Conservation (phyloP, 1,140 invertebrate genomes). For the Sogatella furcifera region DNA sequence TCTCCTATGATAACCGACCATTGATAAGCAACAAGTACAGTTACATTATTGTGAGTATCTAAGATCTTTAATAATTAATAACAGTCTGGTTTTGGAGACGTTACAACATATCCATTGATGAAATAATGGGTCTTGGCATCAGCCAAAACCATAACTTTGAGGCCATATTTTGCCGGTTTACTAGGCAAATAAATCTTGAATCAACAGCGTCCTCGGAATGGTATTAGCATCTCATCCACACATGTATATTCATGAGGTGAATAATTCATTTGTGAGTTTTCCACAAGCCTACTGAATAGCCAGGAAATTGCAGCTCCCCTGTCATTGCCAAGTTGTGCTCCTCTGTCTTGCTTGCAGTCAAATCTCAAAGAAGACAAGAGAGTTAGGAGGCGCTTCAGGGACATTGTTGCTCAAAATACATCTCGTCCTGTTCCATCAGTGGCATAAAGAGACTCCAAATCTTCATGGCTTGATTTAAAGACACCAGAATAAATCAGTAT, state of each 20-base stretch:
- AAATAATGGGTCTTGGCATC: slow-evolving; percentile 11
- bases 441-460: slow-evolving; percentile 21
- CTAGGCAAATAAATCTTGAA: slow-evolving; percentile 32
- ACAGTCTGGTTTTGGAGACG: too few relatives aligned
- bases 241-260: slow-evolving; percentile 10
- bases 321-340: background rate
- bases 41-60: too few relatives aligned
- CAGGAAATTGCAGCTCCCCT: slow-evolving; percentile 6
- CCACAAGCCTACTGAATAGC: slow-evolving; percentile 29
- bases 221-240: slow-evolving; percentile 28
- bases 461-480: slow-evolving; percentile 23
- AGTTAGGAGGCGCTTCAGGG: slow-evolving; percentile 21
- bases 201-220: slow-evolving; percentile 29
- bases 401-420: slow-evolving; percentile 24
- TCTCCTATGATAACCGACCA: too few relatives aligned
- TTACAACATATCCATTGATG: slow-evolving; percentile 14
- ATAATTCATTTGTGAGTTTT: slow-evolving; percentile 21
- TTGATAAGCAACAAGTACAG: too few relatives aligned
- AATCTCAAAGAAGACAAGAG: slow-evolving; percentile 24
- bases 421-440: slow-evolving; percentile 24
- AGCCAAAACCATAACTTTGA: slow-evolving; percentile 13
- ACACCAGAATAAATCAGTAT: slow-evolving; percentile 21
- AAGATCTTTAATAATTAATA: too few relatives aligned
- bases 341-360: slow-evolving; percentile 20
- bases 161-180: slow-evolving; percentile 36